These are phyloP conservation scores for Drosophila sturtevanti DNA, from an alignment of 1,140 invertebrate species.

Conservation along the genomic window DNA sequence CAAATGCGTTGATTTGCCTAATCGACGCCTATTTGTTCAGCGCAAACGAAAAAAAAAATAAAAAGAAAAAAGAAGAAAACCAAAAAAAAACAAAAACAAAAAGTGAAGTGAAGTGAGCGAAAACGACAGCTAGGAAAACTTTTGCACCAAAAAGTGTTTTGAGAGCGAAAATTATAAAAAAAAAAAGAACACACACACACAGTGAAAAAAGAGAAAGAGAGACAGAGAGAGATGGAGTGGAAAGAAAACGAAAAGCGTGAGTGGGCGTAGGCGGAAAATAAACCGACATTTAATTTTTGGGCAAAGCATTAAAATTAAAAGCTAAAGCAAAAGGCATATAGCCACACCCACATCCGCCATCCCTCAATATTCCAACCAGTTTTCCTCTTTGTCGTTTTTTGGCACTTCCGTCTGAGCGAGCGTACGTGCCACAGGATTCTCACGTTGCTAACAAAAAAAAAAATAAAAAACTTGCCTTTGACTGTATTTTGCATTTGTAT, in stretches of 20 bases:
- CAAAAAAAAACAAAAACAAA: constrained; percentile 5
- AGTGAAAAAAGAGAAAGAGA: neutral
- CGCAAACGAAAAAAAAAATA: constrained; percentile 37
- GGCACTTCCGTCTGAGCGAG: constrained; percentile 30
- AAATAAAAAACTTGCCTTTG: constrained; percentile 29
- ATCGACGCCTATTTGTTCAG: constrained; percentile 77
- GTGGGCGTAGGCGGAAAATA: constrained; percentile 47
- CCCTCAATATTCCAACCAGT: neutral
- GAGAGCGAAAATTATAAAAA: constrained; percentile 51
- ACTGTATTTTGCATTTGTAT: constrained; percentile 74
- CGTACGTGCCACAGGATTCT: constrained; percentile 51
- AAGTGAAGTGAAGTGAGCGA: neutral
- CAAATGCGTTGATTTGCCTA: constrained; percentile 81
- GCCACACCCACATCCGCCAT: constrained; percentile 13
- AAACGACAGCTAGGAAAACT: constrained; percentile 22
- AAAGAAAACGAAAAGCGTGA: neutral
- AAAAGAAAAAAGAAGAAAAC: constrained; percentile 32
- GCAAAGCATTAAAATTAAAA: constrained; percentile 79
- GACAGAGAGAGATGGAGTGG: neutral
- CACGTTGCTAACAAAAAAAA: constrained; percentile 3
- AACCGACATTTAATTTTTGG: constrained; percentile 76
- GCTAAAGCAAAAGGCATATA: constrained; percentile 37
- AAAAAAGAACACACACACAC: neutral
- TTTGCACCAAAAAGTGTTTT: constrained; percentile 58
- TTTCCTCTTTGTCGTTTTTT: neutral